Percentiles rank a stretch among this genome's conserved stretches.
These are phyloP conservation scores for Psettodes erumei DNA, from an alignment of 2,113 vertebrate species.

Conservation along the genomic window DNA sequence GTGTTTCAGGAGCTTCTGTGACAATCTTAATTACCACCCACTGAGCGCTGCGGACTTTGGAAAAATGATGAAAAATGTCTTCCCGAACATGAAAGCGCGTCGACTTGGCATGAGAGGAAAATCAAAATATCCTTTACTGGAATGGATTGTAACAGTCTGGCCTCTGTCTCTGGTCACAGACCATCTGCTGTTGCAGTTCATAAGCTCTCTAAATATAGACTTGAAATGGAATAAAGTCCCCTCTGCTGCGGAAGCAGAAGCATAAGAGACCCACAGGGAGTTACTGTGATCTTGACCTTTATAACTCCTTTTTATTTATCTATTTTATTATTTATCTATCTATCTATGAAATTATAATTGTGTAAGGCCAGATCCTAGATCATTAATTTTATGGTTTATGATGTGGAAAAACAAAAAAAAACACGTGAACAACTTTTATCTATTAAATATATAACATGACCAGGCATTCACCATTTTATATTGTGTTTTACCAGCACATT, in stretches of 20 bases:
- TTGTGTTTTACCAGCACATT: neutral
- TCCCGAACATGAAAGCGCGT: conserved; percentile 99
- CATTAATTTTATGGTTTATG: neutral
- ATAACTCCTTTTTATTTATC: conserved; percentile 31
- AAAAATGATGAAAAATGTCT: conserved; percentile 99
- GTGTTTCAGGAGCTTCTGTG: conserved; percentile 85
- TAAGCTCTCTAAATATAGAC: conserved; percentile 85
- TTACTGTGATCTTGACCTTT: conserved; percentile 72
- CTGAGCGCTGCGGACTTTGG: conserved; percentile 98
- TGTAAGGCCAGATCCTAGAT: conserved; percentile 8
- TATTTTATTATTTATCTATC: conserved; percentile 13
- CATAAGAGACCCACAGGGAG: conserved; percentile 61
- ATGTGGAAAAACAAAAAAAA: too few species aligned
- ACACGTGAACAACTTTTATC: neutral
- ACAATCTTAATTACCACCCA: conserved; percentile 98
- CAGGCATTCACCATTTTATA: neutral
- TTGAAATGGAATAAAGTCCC: conserved; percentile 80
- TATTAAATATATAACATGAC: neutral
- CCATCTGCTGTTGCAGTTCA: conserved; percentile 85
- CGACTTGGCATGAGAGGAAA: conserved; percentile 99
- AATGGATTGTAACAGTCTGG: conserved; percentile 72
- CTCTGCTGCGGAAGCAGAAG: conserved; percentile 57
- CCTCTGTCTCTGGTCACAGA: conserved; percentile 75
- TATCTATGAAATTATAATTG: neutral
- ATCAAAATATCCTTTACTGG: conserved; percentile 99